Conservation (phyloP, 2,113 vertebrate genomes). For the Ictalurus punctatus region DNA sequence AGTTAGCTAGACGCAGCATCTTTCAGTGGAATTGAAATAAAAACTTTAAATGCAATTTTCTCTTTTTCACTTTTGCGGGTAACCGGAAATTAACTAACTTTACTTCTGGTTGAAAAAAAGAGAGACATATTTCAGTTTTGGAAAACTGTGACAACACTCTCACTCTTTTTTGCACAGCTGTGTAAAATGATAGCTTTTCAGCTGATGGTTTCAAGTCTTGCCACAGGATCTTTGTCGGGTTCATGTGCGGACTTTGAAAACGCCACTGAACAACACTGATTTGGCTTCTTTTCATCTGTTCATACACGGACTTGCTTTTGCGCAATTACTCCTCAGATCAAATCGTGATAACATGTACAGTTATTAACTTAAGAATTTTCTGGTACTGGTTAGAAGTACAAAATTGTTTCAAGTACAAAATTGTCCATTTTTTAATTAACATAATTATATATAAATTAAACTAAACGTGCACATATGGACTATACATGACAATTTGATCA, state of each 20-base stretch:
- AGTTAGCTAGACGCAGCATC: not conserved
- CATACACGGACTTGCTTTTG: not conserved
- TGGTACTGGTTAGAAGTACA: not conserved
- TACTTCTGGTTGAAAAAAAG: not conserved
- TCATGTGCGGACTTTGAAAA: not conserved
- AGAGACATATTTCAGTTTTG: not conserved
- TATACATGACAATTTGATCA: not conserved
- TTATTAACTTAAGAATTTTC: not conserved
- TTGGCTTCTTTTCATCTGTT: not conserved
- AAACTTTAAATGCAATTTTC: no score
- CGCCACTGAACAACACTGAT: not conserved
- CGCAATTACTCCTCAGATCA: not conserved
- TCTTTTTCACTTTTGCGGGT: no score
- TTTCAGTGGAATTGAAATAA: not conserved
- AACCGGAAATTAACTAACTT: not conserved
- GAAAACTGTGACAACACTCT: not conserved
- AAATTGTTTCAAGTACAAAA: not conserved
- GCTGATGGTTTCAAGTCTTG: not conserved
- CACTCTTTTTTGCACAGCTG: not conserved
- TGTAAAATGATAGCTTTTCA: not conserved
- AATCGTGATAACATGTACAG: not conserved
- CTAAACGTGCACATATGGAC: not conserved
- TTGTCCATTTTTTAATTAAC: not conserved
- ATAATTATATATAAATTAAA: not conserved
- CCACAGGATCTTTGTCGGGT: not conserved